Evolutionary conservation across 2,113 vertebrate species (phyloP), one percentile per base, ranked within the genome.

Genomic region (Regulus satrapa): DNA sequence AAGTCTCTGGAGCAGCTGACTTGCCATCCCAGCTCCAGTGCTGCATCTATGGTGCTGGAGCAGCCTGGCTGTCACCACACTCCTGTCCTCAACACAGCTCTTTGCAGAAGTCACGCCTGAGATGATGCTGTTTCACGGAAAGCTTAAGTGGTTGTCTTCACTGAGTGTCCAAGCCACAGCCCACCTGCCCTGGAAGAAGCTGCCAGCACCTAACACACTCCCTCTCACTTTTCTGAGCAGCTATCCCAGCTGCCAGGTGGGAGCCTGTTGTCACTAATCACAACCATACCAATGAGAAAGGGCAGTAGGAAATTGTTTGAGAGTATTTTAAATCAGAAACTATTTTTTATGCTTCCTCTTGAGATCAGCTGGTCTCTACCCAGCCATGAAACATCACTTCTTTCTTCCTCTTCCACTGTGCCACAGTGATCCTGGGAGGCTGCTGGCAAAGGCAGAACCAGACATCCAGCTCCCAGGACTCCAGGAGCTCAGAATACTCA

Each of bases 271-370:
- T 16, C 49, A 34, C 90, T 76, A 90, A 73, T 45, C 54, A 64
- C 80, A 85, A 66, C 36, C 25, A 20, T 29, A 68, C 7, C 32
- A 51, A 64, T 1, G 8, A 88, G 46, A 82, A 72, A 76, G 29
- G 16, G 51, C 67, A 73, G 49, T 29, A 64, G 68, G 67, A 85
- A 88, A 79, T 29, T 26, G 13, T 56, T 48, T 3, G 24, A 63
- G 54, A 54, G 5, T 90, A 75, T 90, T 97, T 94, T 73, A 80
- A 89, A 56, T 18, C 63, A 88, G 66, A 73, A 92, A 31, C 29
- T 69, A 32, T 2, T 73, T 85, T 88, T 88, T 85, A 17, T 83
- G 28, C 62, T 94, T 85, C 67, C 36, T 75, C 24, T 85, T 66
- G 54, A 54, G 15, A 68, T 40, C 62, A 67, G 38, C 23, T 38